Base-by-base conservation (phyloP, 2,888 invertebrate species). In the Tortrix viridana region DNA sequence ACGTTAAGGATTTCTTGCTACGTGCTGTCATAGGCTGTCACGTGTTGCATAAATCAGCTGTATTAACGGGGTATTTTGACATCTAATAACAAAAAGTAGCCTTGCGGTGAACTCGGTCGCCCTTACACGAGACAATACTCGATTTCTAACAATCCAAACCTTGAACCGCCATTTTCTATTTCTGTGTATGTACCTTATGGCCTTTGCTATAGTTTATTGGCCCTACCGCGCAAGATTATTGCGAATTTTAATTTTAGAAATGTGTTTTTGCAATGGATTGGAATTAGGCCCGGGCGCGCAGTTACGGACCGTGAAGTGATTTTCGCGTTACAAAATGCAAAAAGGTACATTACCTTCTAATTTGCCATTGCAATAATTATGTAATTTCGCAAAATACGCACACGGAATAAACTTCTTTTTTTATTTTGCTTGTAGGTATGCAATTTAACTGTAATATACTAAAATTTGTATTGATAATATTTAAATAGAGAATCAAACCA, bases 71-170 rank as follows among this genome's bases (percentile, higher is more conserved):
- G 63, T 58, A 79, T 88, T 88, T 82, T 88, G 69, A 84, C 77
- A 88, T 66, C 43, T 19, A 41, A 73, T 19, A 41, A 73, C 84
- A 89, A 89, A 89, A 88, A 88, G 67, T 71, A 82, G 79, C 89
- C 89, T 91, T 88, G 89, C 77, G 79, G 80, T 76, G 74, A 71
- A 67, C 65, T 60, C 72, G 76, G 76, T 73, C 72, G 86, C 87
- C 88, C 88, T 89, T 85, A 84, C 79, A 76, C 74, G 63, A 67
- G 67, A 73, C 72, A 74, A 77, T 74, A 66, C 68, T 48, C 80
- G 89, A 86, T 89, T 90, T 90, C 89, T 87, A 86, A 68, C 69
- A 71, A 65, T 71, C 64, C 57, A 66, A 75, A 72, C 89, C 88
- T 89, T 89, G 86, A 84, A 80, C 77, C 67, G 72, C 65, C 71